Base-by-base conservation (phyloP, 2,113 vertebrate species). In the Diphyllodes magnificus region DNA sequence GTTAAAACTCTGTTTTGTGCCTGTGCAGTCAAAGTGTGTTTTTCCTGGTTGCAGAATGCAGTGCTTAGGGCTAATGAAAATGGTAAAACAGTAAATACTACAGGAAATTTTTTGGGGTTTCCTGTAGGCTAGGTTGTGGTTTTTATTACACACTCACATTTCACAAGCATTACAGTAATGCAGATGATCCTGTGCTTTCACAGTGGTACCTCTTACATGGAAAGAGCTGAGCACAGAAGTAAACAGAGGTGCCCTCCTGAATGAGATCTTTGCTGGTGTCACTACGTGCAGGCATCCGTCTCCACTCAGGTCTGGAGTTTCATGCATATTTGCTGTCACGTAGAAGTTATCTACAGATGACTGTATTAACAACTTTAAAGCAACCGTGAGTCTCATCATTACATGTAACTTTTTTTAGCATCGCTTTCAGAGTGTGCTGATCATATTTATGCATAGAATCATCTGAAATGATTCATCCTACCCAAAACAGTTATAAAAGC, bases 1-100 rank as follows among this genome's bases (percentile, higher is more conserved):
- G 94, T 97, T 90, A 45, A 93, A 94, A 90, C 30, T 50, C 25
- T 66, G 60, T 5, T 86, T 88, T 68, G 35, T 86, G 47, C 13
- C 47, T 93, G 30, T 80, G 71, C 76, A 94, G 28, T 57, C 49
- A 14, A 68, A 82, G 10, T 40, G n/a, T 30, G 22, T 15, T 90
- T 84, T 82, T 82, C 54, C 59, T 2, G 0, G 15, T n/a, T 59
- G 28, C 35, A 31, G 45, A 71, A 37, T 77, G 35, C 54, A 24
- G 24, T 61, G 49, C 27, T 31, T 14, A 30, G 6, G 21, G 6
- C 61, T 61, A 82, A 70, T 31, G 39, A 59, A 90, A 85, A 68
- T n/a, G 63, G 31, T n/a, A 82, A 30, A 84, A 51, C 22, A 40
- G 64, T 80, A 76, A 86, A 78, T 71, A 28, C 19, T 24, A 5